A percentile compares a stretch with the other conserved stretches of the same genome.
These are phyloP conservation scores for Campoletis raptor DNA, from an alignment of 2,888 invertebrate genomes.

Conservation along the genomic window DNA sequence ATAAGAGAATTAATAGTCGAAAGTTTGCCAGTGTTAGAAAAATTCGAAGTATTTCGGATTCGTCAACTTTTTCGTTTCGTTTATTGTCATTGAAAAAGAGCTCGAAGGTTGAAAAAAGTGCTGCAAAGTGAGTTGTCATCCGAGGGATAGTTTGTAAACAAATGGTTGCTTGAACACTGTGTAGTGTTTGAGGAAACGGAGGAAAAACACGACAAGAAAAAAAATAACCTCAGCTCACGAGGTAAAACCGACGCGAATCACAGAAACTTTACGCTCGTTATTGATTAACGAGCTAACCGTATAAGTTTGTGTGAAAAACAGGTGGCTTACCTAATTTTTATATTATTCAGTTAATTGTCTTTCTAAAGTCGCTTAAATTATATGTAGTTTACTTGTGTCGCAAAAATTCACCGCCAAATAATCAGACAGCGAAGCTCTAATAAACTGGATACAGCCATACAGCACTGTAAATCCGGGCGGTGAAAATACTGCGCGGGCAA, in stretches of 20 bases:
- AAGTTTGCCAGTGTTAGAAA: neutral
- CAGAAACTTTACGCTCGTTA: constrained; percentile 12
- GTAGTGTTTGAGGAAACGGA: neutral
- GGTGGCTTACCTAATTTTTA: constrained; percentile 36
- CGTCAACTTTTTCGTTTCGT: neutral
- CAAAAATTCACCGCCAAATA: constrained; percentile 45
- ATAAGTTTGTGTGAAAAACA: neutral
- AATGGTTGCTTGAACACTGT: constrained; percentile 18
- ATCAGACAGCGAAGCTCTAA: neutral
- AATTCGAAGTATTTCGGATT: neutral
- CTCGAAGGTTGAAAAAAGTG: neutral
- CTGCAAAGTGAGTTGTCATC: neutral
- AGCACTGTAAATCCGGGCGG: constrained; percentile 4
- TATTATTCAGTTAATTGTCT: neutral
- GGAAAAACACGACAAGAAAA: constrained; percentile 25
- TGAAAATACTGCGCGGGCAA: constrained; percentile 5
- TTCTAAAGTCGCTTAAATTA: neutral
- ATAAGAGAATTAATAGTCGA: neutral
- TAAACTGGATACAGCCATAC: constrained; percentile 12
- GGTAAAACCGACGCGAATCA: constrained; percentile 6
- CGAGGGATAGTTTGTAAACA: constrained; percentile 45
- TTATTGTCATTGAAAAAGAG: neutral
- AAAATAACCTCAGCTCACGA: constrained; percentile 56
- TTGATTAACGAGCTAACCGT: constrained; percentile 9
- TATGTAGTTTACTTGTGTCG: neutral